Percentiles rank a stretch among this genome's conserved stretches.
These are phyloP conservation scores for Gambusia holbrooki DNA, from an alignment of 2,113 vertebrate species.

Conservation along the genomic window DNA sequence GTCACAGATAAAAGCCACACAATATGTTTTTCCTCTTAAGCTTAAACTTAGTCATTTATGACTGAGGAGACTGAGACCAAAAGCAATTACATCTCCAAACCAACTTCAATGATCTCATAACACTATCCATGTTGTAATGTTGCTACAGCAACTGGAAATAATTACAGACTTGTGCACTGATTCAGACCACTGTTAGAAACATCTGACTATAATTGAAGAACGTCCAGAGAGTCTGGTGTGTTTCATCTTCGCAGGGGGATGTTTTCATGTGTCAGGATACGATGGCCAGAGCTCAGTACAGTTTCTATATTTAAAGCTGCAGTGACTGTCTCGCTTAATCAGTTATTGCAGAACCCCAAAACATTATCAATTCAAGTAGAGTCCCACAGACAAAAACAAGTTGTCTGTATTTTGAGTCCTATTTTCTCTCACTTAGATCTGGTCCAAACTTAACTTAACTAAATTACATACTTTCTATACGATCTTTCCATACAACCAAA, in stretches of 20 bases:
- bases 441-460: neutral
- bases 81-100: conserved; percentile 44
- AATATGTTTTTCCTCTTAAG: neutral
- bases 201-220: conserved; percentile 56
- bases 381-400: neutral
- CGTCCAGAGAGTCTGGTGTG: conserved; percentile 15
- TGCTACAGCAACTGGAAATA: conserved; percentile 73
- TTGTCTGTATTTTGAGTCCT: neutral
- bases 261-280: conserved; percentile 9
- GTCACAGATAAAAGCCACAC: conserved; percentile 4
- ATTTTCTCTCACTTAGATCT: neutral
- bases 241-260: conserved; percentile 12
- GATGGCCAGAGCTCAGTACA: neutral
- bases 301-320: conserved; percentile 10
- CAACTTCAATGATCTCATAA: conserved; percentile 57
- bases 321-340: neutral
- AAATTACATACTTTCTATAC: neutral
- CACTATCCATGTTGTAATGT: conserved; percentile 48
- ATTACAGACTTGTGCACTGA: conserved; percentile 47
- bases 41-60: conserved; percentile 23
- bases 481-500: too few relatives aligned
- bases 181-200: conserved; percentile 55
- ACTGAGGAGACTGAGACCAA: conserved; percentile 50
- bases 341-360: neutral
- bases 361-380: neutral